These are phyloP conservation scores for Pimephales promelas DNA, from an alignment of 2,113 vertebrate genomes.

Conservation along the genomic window DNA sequence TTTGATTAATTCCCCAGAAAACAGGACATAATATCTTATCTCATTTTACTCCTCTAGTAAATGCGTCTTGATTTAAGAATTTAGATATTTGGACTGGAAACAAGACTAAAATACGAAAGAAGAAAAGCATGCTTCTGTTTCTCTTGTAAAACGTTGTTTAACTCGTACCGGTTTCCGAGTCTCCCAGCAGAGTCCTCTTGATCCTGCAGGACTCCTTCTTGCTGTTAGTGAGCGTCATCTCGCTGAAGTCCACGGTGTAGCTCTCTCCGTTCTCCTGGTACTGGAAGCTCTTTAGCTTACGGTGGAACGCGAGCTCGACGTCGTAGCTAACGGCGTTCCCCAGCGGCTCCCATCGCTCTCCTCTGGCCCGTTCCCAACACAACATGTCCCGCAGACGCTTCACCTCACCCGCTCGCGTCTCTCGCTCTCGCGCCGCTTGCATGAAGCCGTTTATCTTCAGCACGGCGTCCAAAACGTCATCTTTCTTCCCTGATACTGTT, in stretches of 20 bases:
- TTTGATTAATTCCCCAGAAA: no score
- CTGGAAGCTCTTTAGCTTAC: slow-evolving; percentile 34
- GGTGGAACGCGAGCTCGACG: slow-evolving; percentile 57
- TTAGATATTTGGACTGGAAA: no score
- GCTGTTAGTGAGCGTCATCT: slow-evolving; percentile 49
- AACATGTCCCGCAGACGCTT: slow-evolving; percentile 55
- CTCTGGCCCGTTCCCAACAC: slow-evolving; percentile 56
- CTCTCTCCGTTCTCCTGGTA: slow-evolving; percentile 46
- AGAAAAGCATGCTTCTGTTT: neutral
- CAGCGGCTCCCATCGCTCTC: slow-evolving; percentile 43
- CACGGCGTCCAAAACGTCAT: slow-evolving; percentile 52
- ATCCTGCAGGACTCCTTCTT: slow-evolving; percentile 47
- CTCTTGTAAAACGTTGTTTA: neutral
- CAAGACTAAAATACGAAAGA: no score
- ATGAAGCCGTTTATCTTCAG: slow-evolving; percentile 55
- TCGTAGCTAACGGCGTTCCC: slow-evolving; percentile 53
- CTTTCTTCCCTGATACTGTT: slow-evolving; percentile 59
- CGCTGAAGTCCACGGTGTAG: slow-evolving; percentile 54
- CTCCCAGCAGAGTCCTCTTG: slow-evolving; percentile 55
- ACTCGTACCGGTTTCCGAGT: slow-evolving; percentile 57
- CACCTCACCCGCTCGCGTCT: slow-evolving; percentile 50
- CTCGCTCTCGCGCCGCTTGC: slow-evolving; percentile 48
- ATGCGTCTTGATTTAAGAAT: no score
- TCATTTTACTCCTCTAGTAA: no score
- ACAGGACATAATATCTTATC: no score